Evolutionary conservation across 2,113 vertebrate genomes (phyloP).

Genomic region (Rhea americana): DNA sequence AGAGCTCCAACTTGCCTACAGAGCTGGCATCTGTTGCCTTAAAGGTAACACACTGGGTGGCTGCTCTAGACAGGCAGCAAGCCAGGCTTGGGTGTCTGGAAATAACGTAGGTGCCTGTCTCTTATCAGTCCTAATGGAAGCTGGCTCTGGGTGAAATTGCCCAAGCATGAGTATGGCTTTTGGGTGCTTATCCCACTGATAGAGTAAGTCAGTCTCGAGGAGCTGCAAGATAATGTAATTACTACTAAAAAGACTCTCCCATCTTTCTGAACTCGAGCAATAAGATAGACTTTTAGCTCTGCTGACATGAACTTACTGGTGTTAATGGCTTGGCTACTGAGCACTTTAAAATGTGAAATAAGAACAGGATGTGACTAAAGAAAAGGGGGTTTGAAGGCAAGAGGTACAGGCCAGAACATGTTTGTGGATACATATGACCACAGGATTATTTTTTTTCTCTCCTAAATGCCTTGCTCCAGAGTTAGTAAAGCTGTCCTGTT

Average conservation of each 20-base stretch:
- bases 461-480: background rate
- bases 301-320: background rate
- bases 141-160: slow-evolving; percentile 10
- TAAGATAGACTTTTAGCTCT: background rate
- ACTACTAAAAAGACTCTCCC: background rate
- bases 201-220: too few relatives aligned
- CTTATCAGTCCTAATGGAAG: background rate
- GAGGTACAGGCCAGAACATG: background rate
- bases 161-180: background rate
- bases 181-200: background rate
- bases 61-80: background rate
- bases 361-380: background rate
- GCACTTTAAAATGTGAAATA: background rate
- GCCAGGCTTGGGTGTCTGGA: slow-evolving; percentile 6
- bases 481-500: slow-evolving; percentile 28
- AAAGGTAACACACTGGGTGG: background rate
- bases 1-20: background rate
- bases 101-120: slow-evolving; percentile 23
- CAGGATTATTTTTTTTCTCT: background rate
- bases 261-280: background rate
- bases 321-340: background rate
- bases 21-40: background rate
- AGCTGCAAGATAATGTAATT: too few relatives aligned
- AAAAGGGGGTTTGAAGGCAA: background rate
- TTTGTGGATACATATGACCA: background rate